Evolutionary conservation across 2,888 invertebrate genomes (phyloP).

Genomic region (Rhingia campestris): DNA sequence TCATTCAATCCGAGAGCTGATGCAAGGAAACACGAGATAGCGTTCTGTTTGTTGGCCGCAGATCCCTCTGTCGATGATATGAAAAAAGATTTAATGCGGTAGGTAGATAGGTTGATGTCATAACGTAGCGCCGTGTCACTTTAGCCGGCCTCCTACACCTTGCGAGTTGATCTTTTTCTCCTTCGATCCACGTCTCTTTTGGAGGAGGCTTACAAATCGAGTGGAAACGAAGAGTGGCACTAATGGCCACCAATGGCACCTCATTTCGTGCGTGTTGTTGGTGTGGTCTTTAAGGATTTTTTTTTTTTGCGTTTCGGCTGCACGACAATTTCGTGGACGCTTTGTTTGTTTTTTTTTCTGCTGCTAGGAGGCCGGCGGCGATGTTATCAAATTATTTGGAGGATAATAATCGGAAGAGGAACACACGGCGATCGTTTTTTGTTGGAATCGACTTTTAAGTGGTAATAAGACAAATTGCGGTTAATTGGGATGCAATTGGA

Average conservation of each 20-base stretch:
- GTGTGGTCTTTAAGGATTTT: constrained; percentile 53
- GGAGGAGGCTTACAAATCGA: constrained; percentile 54
- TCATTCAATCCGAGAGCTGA: constrained; percentile 47
- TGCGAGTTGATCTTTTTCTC: constrained; percentile 44
- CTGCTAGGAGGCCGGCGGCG: constrained; percentile 37
- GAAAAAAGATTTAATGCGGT: constrained; percentile 67
- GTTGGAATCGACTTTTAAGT: constrained; percentile 70
- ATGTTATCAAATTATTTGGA: constrained; percentile 70
- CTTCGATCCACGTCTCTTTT: constrained; percentile 18
- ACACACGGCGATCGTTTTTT: constrained; percentile 60
- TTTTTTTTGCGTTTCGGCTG: constrained; percentile 51
- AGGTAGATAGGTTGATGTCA: constrained; percentile 72
- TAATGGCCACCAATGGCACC: constrained; percentile 71
- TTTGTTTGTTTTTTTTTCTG: constrained; percentile 56
- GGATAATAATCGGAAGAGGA: constrained; percentile 64
- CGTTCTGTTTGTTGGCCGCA: neutral
- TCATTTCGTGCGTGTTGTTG: constrained; percentile 47
- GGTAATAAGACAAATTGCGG: constrained; percentile 74
- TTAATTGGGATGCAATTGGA: constrained; percentile 73
- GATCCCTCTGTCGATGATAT: constrained; percentile 43
- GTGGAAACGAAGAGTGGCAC: constrained; percentile 62
- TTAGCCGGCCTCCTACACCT: constrained; percentile 75
- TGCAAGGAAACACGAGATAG: constrained; percentile 1
- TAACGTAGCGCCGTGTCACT: constrained; percentile 73
- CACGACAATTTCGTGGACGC: constrained; percentile 70